Percentiles rank a stretch among this genome's conserved stretches.
Evolutionary conservation across 2,888 invertebrate species (phyloP).

Genomic region (Loripinus fragilis): DNA sequence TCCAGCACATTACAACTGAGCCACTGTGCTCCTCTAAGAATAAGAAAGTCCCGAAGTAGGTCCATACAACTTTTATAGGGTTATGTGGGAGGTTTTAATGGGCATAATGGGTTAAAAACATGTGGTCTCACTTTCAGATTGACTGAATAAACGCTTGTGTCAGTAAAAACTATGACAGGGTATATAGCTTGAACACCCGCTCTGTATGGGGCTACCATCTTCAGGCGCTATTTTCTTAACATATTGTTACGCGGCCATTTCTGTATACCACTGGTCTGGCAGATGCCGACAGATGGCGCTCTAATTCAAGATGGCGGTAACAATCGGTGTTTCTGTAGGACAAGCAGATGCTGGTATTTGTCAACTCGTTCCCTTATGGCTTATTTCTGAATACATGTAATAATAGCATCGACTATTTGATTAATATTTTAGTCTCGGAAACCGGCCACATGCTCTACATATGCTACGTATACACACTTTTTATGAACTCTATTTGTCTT

Average conservation of each 20-base stretch:
- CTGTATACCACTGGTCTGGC: not conserved
- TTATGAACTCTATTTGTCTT: constrained; percentile 41
- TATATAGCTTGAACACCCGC: not conserved
- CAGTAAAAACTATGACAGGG: no score
- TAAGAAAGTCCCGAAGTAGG: no score
- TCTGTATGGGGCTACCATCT: not conserved
- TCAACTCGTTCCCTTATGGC: constrained; percentile 46
- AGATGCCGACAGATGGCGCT: constrained; percentile 44
- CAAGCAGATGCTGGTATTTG: constrained; percentile 58
- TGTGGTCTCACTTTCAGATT: no score
- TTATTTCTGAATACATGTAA: constrained; percentile 43
- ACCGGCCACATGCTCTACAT: constrained; percentile 54
- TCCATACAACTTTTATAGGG: no score
- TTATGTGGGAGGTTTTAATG: no score
- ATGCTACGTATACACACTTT: constrained; percentile 58
- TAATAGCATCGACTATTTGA: constrained; percentile 58
- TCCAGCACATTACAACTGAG: no score
- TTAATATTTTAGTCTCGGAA: constrained; percentile 53
- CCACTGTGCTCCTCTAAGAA: no score
- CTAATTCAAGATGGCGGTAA: constrained; percentile 30
- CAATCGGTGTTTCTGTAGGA: constrained; percentile 4
- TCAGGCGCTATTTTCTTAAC: no score
- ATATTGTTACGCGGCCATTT: not conserved
- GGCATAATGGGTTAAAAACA: no score
- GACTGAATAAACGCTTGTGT: no score